These are phyloP conservation scores for Strix occidentalis DNA, from an alignment of 2,797 vertebrate genomes.

Conservation along the genomic window DNA sequence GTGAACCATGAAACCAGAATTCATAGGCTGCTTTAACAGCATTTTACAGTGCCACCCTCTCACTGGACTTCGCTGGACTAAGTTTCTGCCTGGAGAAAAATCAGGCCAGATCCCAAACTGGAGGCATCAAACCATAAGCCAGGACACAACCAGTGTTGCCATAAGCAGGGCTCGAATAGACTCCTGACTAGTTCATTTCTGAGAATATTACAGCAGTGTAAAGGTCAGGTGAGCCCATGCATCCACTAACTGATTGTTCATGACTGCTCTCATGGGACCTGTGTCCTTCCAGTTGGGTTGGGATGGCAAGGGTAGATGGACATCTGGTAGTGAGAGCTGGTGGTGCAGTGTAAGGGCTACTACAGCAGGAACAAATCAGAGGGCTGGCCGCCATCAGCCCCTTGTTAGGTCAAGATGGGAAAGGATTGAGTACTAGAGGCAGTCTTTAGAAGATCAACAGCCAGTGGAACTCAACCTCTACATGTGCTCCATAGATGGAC, in stretches of 20 bases:
- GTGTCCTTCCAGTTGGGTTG: background rate
- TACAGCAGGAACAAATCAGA: background rate
- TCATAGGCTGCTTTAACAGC: background rate
- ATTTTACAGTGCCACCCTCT: background rate
- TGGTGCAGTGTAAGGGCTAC: background rate
- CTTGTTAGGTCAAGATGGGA: background rate
- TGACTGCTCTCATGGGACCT: background rate
- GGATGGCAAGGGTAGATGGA: background rate
- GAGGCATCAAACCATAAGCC: background rate
- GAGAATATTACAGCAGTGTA: background rate
- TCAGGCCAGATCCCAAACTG: background rate
- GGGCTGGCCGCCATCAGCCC: background rate
- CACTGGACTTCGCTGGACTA: fast-evolving
- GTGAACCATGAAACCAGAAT: background rate
- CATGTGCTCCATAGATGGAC: background rate
- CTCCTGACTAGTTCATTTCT: background rate
- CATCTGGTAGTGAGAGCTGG: background rate
- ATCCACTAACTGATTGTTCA: too few relatives aligned
- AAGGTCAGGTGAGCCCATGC: background rate
- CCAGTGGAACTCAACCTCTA: background rate
- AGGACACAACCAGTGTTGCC: background rate
- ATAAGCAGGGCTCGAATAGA: background rate
- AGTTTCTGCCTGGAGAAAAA: background rate
- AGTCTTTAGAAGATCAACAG: background rate
- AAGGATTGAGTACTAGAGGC: background rate